A percentile compares a stretch with the other conserved stretches of the same genome.
Evolutionary conservation across 2,888 invertebrate species (phyloP).

Genomic region (Platerodrilus igneus): DNA sequence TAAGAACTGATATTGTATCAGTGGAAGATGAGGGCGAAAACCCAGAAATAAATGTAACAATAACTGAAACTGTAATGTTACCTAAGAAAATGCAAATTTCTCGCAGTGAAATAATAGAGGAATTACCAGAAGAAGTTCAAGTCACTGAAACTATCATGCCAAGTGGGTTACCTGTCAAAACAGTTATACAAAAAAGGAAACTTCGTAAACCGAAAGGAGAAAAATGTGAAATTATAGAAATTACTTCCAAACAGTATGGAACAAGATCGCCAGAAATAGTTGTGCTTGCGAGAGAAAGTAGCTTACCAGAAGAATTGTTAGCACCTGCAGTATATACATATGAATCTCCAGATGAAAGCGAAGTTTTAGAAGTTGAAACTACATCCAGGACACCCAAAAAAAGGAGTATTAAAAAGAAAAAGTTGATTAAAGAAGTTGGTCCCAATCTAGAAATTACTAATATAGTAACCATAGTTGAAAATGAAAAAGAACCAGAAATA

Average conservation of each 20-base stretch:
- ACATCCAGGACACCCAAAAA: conserved; percentile 43
- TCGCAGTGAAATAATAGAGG: no score
- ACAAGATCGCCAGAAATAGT: conserved; percentile 19
- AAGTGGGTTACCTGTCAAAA: no score
- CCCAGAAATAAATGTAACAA: conserved; percentile 33
- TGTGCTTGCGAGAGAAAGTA: conserved; percentile 10
- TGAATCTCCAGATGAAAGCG: conserved; percentile 41
- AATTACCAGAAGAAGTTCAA: conserved; percentile 33
- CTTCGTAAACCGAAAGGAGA: conserved; percentile 37
- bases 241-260: conserved; percentile 28
- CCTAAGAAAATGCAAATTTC: no score
- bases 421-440: conserved; percentile 30
- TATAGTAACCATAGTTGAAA: conserved; percentile 36
- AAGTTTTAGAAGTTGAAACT: conserved; percentile 45
- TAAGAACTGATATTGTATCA: conserved; percentile 40
- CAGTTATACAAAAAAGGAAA: conserved; percentile 29
- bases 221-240: conserved; percentile 28
- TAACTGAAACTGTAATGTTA: conserved; percentile 32
- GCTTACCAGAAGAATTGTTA: conserved; percentile 21
- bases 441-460: conserved; percentile 32
- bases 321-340: conserved; percentile 16
- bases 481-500: conserved; percentile 35
- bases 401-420: conserved; percentile 36
- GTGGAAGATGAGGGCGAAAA: conserved; percentile 36
- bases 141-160: conserved; percentile 25